Conservation (phyloP, 30 jellyfish, hydroid and myxozoan species). For the Sanderia malayensis region DNA sequence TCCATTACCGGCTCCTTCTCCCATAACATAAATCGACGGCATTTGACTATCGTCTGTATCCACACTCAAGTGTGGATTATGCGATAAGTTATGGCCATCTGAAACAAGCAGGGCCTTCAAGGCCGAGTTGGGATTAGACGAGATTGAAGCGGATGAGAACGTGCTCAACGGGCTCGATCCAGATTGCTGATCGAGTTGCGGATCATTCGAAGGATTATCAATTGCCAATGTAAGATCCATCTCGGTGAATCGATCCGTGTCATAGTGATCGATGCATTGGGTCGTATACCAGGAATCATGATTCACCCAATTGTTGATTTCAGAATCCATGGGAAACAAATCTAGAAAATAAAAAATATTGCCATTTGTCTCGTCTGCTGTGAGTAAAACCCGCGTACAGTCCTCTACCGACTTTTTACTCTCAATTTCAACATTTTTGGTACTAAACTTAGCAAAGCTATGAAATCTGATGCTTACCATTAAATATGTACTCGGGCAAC, state of each 20-base stretch:
- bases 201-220: neutral
- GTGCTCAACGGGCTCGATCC: constrained; percentile 5
- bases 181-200: neutral
- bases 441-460: neutral
- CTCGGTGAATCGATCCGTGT: constrained; percentile 7
- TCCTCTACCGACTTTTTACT: too few relatives aligned
- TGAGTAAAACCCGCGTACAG: neutral
- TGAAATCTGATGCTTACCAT: constrained; percentile 23
- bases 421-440: neutral
- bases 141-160: neutral
- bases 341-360: constrained; percentile 9
- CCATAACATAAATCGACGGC: constrained; percentile 33
- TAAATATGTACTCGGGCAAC: constrained; percentile 36
- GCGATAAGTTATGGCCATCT: constrained; percentile 3
- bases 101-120: constrained; percentile 12
- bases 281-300: constrained; percentile 59
- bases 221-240: constrained; percentile 6
- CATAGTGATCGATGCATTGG: constrained; percentile 64
- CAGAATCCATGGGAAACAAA: constrained; percentile 51
- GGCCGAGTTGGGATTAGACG: neutral
- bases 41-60: constrained; percentile 24
- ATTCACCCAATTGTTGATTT: constrained; percentile 56
- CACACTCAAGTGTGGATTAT: constrained; percentile 23
- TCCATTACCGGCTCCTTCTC: constrained; percentile 9
- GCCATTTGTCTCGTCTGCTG: neutral